phyloP scores from a whole-genome alignment of 2,113 vertebrate genomes.

The Elanoides forficatus region DNA sequence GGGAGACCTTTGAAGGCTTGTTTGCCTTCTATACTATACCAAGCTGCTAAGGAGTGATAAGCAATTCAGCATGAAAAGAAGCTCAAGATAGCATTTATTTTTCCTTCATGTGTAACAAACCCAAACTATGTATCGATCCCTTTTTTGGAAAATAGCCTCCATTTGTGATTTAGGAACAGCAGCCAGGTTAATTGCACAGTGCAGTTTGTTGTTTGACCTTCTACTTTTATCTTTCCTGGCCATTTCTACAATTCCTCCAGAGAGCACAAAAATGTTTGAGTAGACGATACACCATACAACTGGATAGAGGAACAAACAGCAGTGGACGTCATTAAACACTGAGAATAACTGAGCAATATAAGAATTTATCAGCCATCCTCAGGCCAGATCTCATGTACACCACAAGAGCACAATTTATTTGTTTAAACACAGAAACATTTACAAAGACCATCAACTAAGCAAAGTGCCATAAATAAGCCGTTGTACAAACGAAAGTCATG shows the following conservation, averaged over 20 bases:
- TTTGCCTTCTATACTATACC: background rate
- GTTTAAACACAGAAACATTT: background rate
- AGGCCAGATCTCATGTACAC: background rate
- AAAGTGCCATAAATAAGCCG: background rate
- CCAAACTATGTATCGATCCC: background rate
- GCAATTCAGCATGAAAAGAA: constrained; percentile 5
- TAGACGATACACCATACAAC: background rate
- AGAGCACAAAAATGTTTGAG: background rate
- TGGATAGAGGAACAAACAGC: background rate
- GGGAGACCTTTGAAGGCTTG: background rate
- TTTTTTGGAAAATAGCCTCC: background rate
- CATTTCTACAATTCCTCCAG: background rate
- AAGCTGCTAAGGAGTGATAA: constrained; percentile 52
- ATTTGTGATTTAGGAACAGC: background rate
- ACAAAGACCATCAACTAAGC: background rate
- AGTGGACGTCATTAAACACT: background rate
- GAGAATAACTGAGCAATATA: background rate
- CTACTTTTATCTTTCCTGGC: background rate
- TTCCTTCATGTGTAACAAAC: background rate
- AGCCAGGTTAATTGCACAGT: background rate
- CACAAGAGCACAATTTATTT: background rate
- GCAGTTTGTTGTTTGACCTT: constrained; percentile 24
- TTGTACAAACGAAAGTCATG: background rate
- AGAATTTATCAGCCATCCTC: background rate
- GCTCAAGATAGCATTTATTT: constrained; percentile 28